Evolutionary conservation across 2,113 vertebrate species (phyloP), one percentile per base, ranked within the genome.

Genomic region (Taurulus bubalis): DNA sequence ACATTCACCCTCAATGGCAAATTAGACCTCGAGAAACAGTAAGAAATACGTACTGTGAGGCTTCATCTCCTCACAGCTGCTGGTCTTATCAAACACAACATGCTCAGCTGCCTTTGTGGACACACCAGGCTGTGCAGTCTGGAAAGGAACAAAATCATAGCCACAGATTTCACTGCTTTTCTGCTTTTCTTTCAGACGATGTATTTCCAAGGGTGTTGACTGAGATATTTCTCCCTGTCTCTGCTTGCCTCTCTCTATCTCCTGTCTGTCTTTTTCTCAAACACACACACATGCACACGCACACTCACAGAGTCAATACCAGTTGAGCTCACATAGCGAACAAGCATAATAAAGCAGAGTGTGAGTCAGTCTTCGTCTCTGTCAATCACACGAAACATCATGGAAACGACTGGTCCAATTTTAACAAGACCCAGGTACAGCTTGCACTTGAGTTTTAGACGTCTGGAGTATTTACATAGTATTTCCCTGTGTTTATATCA

Each of bases 321-420:
- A 53, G 79, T 86, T 69, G 56, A 82, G 77, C 80, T 84, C 60
- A 36, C 76, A 74, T n/a, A 40, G 59, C 2, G 11, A 81, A 74
- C 64, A 77, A 62, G 74, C 81, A 78, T 83, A 78, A 86, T 68
- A 87, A 80, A 71, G 51, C 53, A 2, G 9, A 82, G 85, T 18
- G 58, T 78, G 88, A 89, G 79, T 86, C 73, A 72, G 76, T 79
- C 83, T 62, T 51, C 36, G 26, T 72, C 36, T 72, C 80, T 77
- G 84, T 90, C 91, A 87, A 56, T 90, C 89, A 87, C 58, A 34
- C 2, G 3, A 62, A 38, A 63, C 64, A 32, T 58, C 64, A 32
- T 62, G 28, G 63, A 71, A 79, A 75, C 11, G 47, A 83, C 71
- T 83, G 72, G 64, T 72, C 79, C 63, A 62, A 14, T 82, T 86